Percentiles rank a stretch among this genome's conserved stretches.
These are phyloP conservation scores for Mythimna lalbum DNA, from an alignment of 2,888 invertebrate species.

Conservation along the genomic window DNA sequence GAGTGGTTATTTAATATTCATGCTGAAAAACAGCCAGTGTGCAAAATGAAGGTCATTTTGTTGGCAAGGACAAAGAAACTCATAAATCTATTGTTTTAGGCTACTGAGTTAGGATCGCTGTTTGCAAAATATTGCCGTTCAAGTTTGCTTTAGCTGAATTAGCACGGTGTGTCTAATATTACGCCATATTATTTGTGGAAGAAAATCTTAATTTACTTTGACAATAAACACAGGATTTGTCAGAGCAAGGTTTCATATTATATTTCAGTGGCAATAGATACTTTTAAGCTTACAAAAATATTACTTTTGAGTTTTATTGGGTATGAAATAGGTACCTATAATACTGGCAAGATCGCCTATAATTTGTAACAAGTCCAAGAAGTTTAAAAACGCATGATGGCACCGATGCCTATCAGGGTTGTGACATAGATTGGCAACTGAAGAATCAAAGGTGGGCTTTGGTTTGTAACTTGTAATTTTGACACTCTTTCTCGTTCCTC, in stretches of 20 bases:
- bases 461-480: too few species aligned
- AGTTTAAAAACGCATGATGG: too few species aligned
- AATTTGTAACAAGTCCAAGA: too few species aligned
- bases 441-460: too few species aligned
- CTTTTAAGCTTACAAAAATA: neutral
- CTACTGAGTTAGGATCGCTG: conserved; percentile 40
- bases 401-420: too few species aligned
- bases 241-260: neutral
- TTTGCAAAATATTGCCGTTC: conserved; percentile 42
- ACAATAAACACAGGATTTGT: neutral
- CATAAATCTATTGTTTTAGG: conserved; percentile 57
- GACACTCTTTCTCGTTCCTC: too few species aligned
- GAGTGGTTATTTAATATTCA: conserved; percentile 46
- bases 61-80: conserved; percentile 35
- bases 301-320: too few species aligned
- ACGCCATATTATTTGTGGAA: neutral
- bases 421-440: too few species aligned
- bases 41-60: conserved; percentile 34
- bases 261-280: neutral
- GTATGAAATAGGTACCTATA: too few species aligned
- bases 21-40: conserved; percentile 24
- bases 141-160: conserved; percentile 21
- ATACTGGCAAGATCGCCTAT: too few species aligned
- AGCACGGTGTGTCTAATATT: neutral
- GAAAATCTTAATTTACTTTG: neutral